Evolutionary conservation across 2,797 vertebrate genomes (phyloP), one percentile per base, ranked within the genome.

Genomic region (Botia almorhae): DNA sequence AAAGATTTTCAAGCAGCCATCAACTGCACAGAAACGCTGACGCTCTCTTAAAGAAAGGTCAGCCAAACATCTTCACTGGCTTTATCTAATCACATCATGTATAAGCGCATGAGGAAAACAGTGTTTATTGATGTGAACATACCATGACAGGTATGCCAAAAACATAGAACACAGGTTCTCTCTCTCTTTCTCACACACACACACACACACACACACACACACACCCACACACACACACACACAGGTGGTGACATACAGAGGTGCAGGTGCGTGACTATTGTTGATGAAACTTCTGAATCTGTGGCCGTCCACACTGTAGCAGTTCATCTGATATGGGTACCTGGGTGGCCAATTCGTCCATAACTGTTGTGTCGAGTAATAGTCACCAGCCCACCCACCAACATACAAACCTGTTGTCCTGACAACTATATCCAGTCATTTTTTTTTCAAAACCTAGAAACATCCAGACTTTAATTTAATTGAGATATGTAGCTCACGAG

Each of bases 201-300:
- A 46, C 43, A 46, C 43, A 46, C 36, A 58, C 46, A 60, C 53
- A 74, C 29, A 26, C 51, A 70, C 16, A 81, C n/a, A 19, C 53
- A 46, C 43, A 46, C 8, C 11, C 43, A 46, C 43, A 46, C 43
- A 46, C 36, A 58, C 46, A 60, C 53, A 74, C 29, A 26, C 51
- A 70, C 16, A 81, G 39, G 7, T 43, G 39, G 39, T 43, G 39
- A 46, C 43, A 46, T 58, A 74, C 55, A 80, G 70, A 83, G 69
- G 17, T 75, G 75, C 75, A 79, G 84, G 56, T 81, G 84, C 80
- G 21, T 85, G 84, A 80, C 84, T 51, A 51, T 17, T 56, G 69
- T n/a, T 73, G 82, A 74, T 77, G 73, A 81, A 55, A 53, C 61
- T 80, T 72, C 29, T 81, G 43, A 33, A 65, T n/a, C 17, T 39